Base-by-base conservation (phyloP, 2,797 vertebrate species). In the Poliocrania exsul region DNA sequence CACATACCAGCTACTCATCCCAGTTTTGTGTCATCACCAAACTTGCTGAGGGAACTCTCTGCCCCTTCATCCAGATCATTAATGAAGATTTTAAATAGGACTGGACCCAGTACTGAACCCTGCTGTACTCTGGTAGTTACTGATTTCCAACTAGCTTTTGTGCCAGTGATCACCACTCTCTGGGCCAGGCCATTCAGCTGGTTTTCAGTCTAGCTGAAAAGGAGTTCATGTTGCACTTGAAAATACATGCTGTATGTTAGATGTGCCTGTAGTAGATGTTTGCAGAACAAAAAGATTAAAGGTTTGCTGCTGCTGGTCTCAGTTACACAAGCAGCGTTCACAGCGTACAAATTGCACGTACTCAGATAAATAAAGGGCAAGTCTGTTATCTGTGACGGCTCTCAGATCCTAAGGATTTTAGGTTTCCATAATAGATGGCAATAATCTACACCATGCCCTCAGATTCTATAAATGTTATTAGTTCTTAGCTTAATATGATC, bases 301-400 rank as follows among this genome's bases (percentile, higher is more conserved):
- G 26, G 9, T 51, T 9, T 67, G 67, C 66, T 57, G 1, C 81
- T 86, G 53, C 53, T 74, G 4, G 28, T 37, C 83, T 42, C 29
- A 37, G 6, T 33, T 74, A 19, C 38, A 42, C 24, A 28, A 47
- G 49, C 14, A 65, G 20, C 7, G 2, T 56, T 67, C 23, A n/a
- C 29, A 17, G 38, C 3, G 12, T 11, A 11, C 21, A 23, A 46
- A 50, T 35, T 0, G 0, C 29, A 44, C 0, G 1, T 16, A 16
- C 29, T 23, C 35, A 58, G 24, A 24, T 33, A 77, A 74, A 29
- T 2, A 42, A 53, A 46, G 50, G n/a, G 29, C 13, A 16, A 8
- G 10, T 28, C 46, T 66, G 2, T 49, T 80, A 8, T 2, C 33
- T 72, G 2, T 49, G 33, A 44, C 31, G 29, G 16, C 53, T 33